Evolutionary conservation across 2,113 vertebrate species (phyloP), one percentile per base, ranked within the genome.

Genomic region (Mola mola): DNA sequence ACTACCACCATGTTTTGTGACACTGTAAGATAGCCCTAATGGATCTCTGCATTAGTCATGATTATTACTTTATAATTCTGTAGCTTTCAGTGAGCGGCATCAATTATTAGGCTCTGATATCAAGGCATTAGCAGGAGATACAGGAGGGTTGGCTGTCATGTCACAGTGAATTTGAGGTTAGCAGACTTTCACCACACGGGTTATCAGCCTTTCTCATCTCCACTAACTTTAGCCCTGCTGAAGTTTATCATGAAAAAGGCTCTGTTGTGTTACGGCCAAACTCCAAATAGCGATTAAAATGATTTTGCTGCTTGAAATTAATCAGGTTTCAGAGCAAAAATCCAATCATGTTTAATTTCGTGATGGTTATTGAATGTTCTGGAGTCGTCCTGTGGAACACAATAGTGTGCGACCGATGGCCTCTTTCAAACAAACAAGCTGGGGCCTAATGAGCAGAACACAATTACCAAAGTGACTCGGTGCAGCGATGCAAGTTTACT

Each of bases 11-110:
- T 74, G 57, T 57, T 66, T 78, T 79, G 21, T 66, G 79, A 75
- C 73, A 76, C 16, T 46, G 70, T 13, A 19, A 43, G 63, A 66
- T 38, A 33, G 22, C 44, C 40, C 51, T 79, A 83, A 90, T 87
- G 78, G 69, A 75, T 56, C 41, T 26, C 25, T 81, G 71, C 75
- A 83, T 84, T 75, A 84, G 75, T 84, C 61, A 84, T 86, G 59
- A 82, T 16, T 62, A 70, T 55, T 34, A 80, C 50, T 79, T 66
- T 42, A 67, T 73, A 60, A 59, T 73, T 68, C 71, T 71, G 62
- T 75, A 68, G 50, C 79, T 82, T 63, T 82, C 50, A 82, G 72
- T 19, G 49, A 55, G 19, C 46, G 47, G 16, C 71, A 82, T 67
- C 51, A 81, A 71, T 86, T 29, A 73, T 80, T 67, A 66, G 22